Evolutionary conservation across 2,113 vertebrate species (phyloP), one percentile per base, ranked within the genome.

Genomic region (Thomomys bottae): DNA sequence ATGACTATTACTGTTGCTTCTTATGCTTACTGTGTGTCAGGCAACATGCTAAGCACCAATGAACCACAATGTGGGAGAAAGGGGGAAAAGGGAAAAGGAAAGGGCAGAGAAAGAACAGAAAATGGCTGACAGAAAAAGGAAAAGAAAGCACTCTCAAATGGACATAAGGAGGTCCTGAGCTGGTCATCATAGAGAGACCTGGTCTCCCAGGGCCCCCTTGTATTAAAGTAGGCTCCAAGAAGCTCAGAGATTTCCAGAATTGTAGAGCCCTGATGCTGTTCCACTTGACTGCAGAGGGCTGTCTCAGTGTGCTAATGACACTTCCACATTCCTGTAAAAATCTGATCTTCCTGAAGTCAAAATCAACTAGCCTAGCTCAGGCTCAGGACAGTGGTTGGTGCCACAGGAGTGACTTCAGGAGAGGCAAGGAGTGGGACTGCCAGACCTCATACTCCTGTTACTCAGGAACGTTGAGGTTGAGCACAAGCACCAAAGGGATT

Each of bases 171-270:
- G 9, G n/a, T 83, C 71, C 72, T 14, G 7, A 3, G 8, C 4
- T 40, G 1, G 23, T 12, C 30, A 8, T 70, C 4, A 2, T 0
- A 0, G 1, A 45, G 82, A 17, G 21, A 36, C n/a, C 15, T 32
- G 4, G 18, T 89, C 70, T 85, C 82, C 30, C 1, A 54, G 30
- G 20, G n/a, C 12, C 7, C 34, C 61, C 45, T 63, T 66, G 38
- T 8, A 21, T 71, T 24, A 5, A 71, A 75, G 63, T 28, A 59
- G 72, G n/a, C 7, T 77, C 84, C 5, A 12, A 82, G 68, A 64
- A 88, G 23, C 38, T 67, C 61, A 32, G n/a, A n/a, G 78, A n/a
- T 20, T 7, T 36, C 54, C 3, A 26, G 49, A 49, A 14, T 2
- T 14, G 15, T 8, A 1, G 42, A 64, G n/a, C 32, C 72, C 15